These are phyloP conservation scores for Diphyllodes magnificus DNA, from an alignment of 2,113 vertebrate genomes.

Conservation along the genomic window DNA sequence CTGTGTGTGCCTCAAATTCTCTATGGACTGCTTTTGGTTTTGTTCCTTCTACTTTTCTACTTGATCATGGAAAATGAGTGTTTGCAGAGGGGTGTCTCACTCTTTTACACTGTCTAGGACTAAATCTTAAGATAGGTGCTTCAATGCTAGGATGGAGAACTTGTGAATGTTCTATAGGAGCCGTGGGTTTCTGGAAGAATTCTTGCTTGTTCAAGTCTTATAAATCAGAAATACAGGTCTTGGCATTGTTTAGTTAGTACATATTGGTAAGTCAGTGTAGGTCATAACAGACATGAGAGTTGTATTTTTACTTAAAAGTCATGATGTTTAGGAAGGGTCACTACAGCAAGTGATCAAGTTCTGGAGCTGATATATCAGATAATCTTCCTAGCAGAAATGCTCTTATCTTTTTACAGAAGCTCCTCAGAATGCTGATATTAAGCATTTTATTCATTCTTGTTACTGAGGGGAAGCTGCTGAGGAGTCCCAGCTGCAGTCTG, in stretches of 20 bases:
- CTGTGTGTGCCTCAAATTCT: background rate
- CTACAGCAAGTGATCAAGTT: background rate
- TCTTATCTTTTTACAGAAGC: background rate
- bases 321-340: background rate
- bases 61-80: background rate
- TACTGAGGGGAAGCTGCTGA: background rate
- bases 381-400: background rate
- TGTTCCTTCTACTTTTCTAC: background rate
- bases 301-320: background rate
- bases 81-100: background rate
- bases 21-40: background rate
- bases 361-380: background rate
- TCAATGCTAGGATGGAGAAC: background rate
- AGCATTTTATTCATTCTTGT: slow-evolving; percentile 21
- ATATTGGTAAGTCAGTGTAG: background rate
- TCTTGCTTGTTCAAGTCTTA: background rate
- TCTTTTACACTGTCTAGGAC: background rate
- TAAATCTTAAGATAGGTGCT: background rate
- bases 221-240: background rate
- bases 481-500: background rate
- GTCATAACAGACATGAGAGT: background rate
- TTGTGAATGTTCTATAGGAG: background rate
- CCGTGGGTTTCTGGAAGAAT: background rate
- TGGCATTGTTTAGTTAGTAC: background rate
- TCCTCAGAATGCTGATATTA: background rate